Conservation (phyloP, 1,140 invertebrate species). For the Atta colombica region DNA sequence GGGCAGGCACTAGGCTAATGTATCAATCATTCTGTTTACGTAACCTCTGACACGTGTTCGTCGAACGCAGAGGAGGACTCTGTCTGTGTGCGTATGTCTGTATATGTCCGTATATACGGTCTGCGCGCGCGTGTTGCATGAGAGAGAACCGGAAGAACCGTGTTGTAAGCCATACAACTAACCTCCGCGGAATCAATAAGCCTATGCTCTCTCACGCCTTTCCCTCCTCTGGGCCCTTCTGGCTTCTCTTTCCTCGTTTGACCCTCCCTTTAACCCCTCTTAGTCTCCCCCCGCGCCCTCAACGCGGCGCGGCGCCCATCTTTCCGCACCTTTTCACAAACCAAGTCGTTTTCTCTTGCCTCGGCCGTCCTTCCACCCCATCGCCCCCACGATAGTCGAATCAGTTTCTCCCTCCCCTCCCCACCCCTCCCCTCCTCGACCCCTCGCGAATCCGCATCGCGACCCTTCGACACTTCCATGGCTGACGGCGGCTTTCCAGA, state of each 20-base stretch:
- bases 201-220: slow-evolving; percentile 60
- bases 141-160: slow-evolving; percentile 17
- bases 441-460: slow-evolving; percentile 47
- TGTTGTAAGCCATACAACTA: slow-evolving; percentile 47
- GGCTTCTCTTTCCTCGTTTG: slow-evolving; percentile 42
- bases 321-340: slow-evolving; percentile 61
- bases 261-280: slow-evolving; percentile 64
- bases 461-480: slow-evolving; percentile 70
- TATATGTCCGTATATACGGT: no score
- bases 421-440: neutral
- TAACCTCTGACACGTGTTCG: slow-evolving; percentile 78
- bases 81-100: neutral
- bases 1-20: slow-evolving; percentile 74
- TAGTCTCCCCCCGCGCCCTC: slow-evolving; percentile 8
- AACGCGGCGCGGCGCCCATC: neutral
- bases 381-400: slow-evolving; percentile 60
- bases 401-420: slow-evolving; percentile 46
- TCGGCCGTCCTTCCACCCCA: slow-evolving; percentile 29
- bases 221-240: slow-evolving; percentile 31
- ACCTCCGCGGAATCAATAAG: slow-evolving; percentile 74
- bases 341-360: slow-evolving; percentile 36
- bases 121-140: neutral
- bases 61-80: slow-evolving; percentile 49
- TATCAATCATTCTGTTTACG: slow-evolving; percentile 80
- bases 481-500: slow-evolving; percentile 56